A percentile compares a stretch with the other conserved stretches of the same genome.
Evolutionary conservation across 2,113 vertebrate species (phyloP).

Genomic region (Gavialis gangeticus): DNA sequence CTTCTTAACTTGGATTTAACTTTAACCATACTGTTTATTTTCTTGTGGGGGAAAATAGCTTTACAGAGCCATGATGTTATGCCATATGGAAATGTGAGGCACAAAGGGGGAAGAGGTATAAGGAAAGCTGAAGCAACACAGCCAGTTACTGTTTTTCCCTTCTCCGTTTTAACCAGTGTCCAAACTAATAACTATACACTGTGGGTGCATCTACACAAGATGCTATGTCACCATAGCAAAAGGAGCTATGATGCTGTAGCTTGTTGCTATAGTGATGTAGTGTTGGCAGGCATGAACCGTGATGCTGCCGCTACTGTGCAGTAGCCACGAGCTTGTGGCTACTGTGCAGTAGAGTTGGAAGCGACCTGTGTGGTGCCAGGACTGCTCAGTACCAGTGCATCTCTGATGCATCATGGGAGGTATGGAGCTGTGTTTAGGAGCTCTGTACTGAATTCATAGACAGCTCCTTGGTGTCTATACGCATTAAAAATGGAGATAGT

Average conservation of each 20-base stretch:
- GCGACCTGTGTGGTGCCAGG: too few relatives aligned
- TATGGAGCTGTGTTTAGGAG: too few relatives aligned
- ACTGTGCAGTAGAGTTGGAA: too few relatives aligned
- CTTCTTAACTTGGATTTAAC: not conserved
- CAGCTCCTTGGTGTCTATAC: not conserved
- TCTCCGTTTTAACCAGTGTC: not conserved
- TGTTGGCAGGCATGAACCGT: too few relatives aligned
- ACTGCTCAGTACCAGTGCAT: too few relatives aligned
- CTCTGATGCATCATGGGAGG: too few relatives aligned
- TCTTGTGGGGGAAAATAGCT: not conserved
- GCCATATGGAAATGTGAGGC: not conserved
- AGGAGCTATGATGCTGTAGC: too few relatives aligned
- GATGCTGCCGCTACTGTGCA: too few relatives aligned
- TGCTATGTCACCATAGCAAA: too few relatives aligned
- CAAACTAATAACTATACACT: not conserved
- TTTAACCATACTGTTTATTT: not conserved
- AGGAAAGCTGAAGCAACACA: not conserved
- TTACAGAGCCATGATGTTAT: not conserved
- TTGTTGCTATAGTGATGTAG: too few relatives aligned
- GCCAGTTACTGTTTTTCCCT: not conserved
- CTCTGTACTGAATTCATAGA: not conserved
- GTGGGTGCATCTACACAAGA: too few relatives aligned
- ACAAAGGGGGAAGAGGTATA: not conserved
- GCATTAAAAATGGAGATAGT: not conserved
- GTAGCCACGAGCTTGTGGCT: too few relatives aligned